Evolutionary conservation across 2,113 vertebrate species (phyloP).

Genomic region (Oxygymnocypris stewartii): DNA sequence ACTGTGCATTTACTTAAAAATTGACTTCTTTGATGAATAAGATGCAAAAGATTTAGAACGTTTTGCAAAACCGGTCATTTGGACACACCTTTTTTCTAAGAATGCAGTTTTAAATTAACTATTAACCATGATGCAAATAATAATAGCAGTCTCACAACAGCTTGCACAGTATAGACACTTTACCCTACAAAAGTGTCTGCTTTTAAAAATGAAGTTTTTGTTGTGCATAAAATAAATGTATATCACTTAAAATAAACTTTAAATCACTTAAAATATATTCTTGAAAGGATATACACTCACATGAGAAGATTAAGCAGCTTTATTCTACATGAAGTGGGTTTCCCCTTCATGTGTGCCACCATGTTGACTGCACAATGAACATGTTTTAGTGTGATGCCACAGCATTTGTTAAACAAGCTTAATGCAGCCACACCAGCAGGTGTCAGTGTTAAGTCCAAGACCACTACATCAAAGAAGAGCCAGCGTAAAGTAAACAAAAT

Average conservation of each 20-base stretch:
- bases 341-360: not conserved
- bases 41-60: not conserved
- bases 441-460: not conserved
- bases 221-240: not conserved
- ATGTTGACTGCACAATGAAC: not conserved
- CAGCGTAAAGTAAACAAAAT: not conserved
- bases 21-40: not conserved
- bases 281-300: not conserved
- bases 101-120: not conserved
- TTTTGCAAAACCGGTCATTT: not conserved
- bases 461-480: not conserved
- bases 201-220: not conserved
- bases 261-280: not conserved
- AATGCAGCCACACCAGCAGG: not conserved
- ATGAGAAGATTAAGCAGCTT: not conserved
- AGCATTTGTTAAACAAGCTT: not conserved
- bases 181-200: not conserved
- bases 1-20: not conserved
- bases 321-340: not conserved
- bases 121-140: not conserved
- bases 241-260: not conserved
- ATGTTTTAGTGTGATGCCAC: not conserved
- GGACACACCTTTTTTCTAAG: conserved; percentile 3
- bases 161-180: not conserved
- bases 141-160: not conserved